These are phyloP conservation scores for Thera britannica DNA, from an alignment of 2,888 invertebrate species.

Conservation along the genomic window DNA sequence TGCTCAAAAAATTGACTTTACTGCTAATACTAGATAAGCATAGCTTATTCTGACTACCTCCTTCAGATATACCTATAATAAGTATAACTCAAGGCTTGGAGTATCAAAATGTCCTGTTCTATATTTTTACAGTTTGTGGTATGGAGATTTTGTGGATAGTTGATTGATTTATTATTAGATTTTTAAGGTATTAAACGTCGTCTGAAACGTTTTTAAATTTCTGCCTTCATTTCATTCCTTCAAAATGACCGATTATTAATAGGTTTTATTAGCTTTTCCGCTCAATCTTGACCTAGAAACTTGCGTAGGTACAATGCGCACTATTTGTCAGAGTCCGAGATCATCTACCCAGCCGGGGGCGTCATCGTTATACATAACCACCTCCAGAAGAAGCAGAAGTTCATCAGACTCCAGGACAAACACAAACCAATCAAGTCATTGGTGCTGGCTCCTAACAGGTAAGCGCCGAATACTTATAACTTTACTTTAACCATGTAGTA, in stretches of 20 bases:
- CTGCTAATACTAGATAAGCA: too few species aligned
- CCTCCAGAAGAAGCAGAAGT: constrained; percentile 88
- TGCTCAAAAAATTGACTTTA: too few species aligned
- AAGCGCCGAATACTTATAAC: constrained; percentile 41
- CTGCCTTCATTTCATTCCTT: not conserved
- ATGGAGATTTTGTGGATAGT: too few species aligned
- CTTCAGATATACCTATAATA: too few species aligned
- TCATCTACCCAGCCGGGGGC: constrained; percentile 92
- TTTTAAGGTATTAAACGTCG: too few species aligned
- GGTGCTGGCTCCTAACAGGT: constrained; percentile 88
- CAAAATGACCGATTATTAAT: not conserved
- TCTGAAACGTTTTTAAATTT: too few species aligned
- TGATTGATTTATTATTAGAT: too few species aligned
- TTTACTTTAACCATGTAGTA: too few species aligned
- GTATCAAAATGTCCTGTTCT: too few species aligned
- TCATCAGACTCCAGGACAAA: constrained; percentile 88
- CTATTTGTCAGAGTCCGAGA: constrained; percentile 89
- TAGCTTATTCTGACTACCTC: too few species aligned
- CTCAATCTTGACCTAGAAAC: constrained; percentile 52
- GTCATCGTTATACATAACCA: constrained; percentile 91
- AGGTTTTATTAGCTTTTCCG: constrained; percentile 32
- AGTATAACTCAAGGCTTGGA: too few species aligned
- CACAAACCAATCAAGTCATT: constrained; percentile 86
- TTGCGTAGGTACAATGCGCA: constrained; percentile 87
- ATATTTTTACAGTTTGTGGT: too few species aligned